Percentiles rank a stretch among this genome's conserved stretches.
Evolutionary conservation across 1,140 invertebrate genomes (phyloP).

Genomic region (Drosophila eugracilis): DNA sequence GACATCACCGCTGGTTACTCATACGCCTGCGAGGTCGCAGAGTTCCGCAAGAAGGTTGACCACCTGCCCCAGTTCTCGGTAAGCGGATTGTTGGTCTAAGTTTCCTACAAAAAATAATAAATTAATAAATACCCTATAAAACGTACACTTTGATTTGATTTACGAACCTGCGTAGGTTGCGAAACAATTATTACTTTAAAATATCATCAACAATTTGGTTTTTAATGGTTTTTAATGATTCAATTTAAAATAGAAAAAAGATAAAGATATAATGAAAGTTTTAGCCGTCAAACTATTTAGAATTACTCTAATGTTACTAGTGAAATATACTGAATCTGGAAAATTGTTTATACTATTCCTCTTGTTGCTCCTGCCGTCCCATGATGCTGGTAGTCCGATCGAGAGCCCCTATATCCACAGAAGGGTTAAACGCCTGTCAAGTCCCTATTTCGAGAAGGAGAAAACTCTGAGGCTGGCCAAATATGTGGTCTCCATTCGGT

Average conservation of each 20-base stretch:
- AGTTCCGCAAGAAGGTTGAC: constrained; percentile 86
- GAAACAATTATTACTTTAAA: no score
- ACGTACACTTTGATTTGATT: neutral
- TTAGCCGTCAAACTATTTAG: constrained; percentile 9
- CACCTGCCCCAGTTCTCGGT: constrained; percentile 74
- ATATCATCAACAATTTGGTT: no score
- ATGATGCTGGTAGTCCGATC: neutral
- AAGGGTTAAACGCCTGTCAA: constrained; percentile 38
- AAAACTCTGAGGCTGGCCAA: neutral
- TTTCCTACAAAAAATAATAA: neutral
- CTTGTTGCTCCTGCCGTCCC: neutral
- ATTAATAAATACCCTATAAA: neutral
- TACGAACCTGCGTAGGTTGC: no score
- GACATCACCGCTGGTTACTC: constrained; percentile 87
- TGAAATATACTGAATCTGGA: neutral
- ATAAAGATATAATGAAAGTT: neutral
- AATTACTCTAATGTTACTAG: neutral
- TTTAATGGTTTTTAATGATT: neutral
- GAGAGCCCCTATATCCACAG: neutral
- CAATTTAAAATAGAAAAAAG: neutral
- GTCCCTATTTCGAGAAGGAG: neutral
- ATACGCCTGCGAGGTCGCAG: constrained; percentile 88
- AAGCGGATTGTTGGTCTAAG: constrained; percentile 58
- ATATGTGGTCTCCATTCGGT: constrained; percentile 57
- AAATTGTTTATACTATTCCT: constrained; percentile 9